A percentile compares a stretch with the other conserved stretches of the same genome.
Conservation (phyloP, 2,113 vertebrate species). For the Numida meleagris region DNA sequence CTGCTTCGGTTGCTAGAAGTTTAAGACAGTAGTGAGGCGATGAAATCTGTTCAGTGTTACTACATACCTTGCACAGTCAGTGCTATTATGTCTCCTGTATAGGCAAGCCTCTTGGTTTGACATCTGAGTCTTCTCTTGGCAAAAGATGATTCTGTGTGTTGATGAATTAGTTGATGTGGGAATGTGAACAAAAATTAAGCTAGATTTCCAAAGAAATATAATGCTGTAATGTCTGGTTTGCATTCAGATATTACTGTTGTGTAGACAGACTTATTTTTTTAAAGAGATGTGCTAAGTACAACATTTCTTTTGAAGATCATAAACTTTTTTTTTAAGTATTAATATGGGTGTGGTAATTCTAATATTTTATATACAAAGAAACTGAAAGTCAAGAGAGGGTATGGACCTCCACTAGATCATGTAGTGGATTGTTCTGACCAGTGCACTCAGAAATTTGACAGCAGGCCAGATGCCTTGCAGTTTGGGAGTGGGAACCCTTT, state of each 20-base stretch:
- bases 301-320: background rate
- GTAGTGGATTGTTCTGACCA: background rate
- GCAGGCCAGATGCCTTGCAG: background rate
- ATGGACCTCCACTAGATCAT: background rate
- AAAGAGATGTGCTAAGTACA: background rate
- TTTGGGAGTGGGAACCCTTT: background rate
- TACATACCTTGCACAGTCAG: background rate
- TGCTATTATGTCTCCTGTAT: slow-evolving; percentile 24
- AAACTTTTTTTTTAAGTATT: background rate
- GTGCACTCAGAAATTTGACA: background rate
- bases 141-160: slow-evolving; percentile 16
- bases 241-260: slow-evolving; percentile 8
- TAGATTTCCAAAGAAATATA: background rate
- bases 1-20: slow-evolving; percentile 46
- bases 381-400: background rate
- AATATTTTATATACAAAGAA: background rate
- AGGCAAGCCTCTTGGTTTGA: slow-evolving; percentile 56
- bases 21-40: background rate
- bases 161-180: slow-evolving; percentile 44
- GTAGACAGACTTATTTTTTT: background rate
- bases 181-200: slow-evolving; percentile 28
- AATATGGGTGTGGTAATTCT: background rate
- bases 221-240: slow-evolving; percentile 12
- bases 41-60: slow-evolving; percentile 37
- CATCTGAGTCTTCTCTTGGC: slow-evolving; percentile 56